A percentile compares a stretch with the other conserved stretches of the same genome.
phyloP scores from a whole-genome alignment of 2,797 vertebrate species.

The Platyrinchus mystaceus region DNA sequence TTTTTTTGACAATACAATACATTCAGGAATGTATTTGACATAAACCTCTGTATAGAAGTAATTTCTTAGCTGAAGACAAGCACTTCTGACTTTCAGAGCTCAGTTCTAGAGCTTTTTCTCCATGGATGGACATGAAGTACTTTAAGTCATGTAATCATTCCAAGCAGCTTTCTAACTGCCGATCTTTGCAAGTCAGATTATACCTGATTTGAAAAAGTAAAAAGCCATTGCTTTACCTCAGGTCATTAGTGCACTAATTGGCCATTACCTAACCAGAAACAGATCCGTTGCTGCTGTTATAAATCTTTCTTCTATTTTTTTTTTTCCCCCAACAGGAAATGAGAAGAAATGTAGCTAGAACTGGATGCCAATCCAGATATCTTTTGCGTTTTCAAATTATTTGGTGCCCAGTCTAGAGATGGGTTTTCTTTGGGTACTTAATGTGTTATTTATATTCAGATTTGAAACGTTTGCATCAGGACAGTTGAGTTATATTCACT shows the following conservation, averaged over 20 bases:
- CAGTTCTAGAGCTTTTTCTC: background rate
- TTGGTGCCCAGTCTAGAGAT: background rate
- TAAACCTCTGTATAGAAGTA: background rate
- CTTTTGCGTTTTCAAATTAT: background rate
- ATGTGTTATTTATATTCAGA: background rate
- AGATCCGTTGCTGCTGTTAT: background rate
- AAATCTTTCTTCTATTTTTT: background rate
- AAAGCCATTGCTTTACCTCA: constrained; percentile 25
- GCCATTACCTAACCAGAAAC: background rate
- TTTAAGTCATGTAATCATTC: background rate
- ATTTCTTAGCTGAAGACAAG: background rate
- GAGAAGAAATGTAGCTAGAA: background rate
- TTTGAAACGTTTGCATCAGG: background rate
- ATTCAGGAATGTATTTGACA: background rate
- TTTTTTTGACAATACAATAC: background rate
- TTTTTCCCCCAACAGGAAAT: background rate
- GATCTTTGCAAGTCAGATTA: background rate
- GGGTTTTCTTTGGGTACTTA: background rate
- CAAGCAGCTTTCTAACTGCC: background rate
- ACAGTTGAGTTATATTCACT: background rate
- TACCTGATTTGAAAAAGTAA: constrained; percentile 16
- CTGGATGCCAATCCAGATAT: background rate
- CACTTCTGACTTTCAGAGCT: background rate
- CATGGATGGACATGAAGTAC: background rate
- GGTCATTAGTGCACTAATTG: constrained; percentile 16